phyloP scores from a whole-genome alignment of 2,888 invertebrate genomes.

The Platycheirus albimanus region DNA sequence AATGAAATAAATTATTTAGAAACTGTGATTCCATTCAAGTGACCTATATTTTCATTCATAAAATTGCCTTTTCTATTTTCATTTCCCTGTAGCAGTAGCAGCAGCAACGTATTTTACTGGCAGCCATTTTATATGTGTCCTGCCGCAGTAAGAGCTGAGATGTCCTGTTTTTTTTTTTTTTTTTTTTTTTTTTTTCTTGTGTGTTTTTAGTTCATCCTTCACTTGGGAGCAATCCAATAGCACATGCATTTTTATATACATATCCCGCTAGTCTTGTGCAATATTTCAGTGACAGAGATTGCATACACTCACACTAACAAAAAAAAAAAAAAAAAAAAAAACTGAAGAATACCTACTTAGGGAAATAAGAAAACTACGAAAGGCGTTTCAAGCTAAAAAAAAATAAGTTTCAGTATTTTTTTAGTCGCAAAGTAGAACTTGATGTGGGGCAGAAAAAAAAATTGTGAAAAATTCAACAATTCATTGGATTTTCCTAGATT shows the following conservation, averaged over 20 bases:
- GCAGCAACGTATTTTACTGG: neutral
- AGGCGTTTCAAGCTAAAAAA: constrained; percentile 22
- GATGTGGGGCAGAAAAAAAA: constrained; percentile 6
- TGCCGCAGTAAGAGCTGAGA: constrained; percentile 7
- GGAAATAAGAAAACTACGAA: constrained; percentile 24
- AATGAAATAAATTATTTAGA: constrained; percentile 25
- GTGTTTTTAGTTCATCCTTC: constrained; percentile 29
- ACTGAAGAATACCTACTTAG: constrained; percentile 18
- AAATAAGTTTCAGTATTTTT: constrained; percentile 19
- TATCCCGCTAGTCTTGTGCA: constrained; percentile 7
- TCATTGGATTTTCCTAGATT: constrained; percentile 28
- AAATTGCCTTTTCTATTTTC: constrained; percentile 29
- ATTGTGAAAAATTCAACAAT: constrained; percentile 4
- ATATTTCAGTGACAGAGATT: constrained; percentile 22
- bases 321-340: neutral
- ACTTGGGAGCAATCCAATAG: constrained; percentile 45
- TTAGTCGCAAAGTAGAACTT: constrained; percentile 4
- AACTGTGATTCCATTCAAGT: constrained; percentile 33
- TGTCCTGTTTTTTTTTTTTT: constrained; percentile 22
- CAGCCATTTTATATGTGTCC: constrained; percentile 8
- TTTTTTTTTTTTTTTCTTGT: no score
- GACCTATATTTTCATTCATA: constrained; percentile 36
- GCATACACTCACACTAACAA: neutral
- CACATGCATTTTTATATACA: constrained; percentile 8
- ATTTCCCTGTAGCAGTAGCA: constrained; percentile 3